phyloP scores from a whole-genome alignment of 2,888 invertebrate species.

The Xanthorhoe spadicearia region DNA sequence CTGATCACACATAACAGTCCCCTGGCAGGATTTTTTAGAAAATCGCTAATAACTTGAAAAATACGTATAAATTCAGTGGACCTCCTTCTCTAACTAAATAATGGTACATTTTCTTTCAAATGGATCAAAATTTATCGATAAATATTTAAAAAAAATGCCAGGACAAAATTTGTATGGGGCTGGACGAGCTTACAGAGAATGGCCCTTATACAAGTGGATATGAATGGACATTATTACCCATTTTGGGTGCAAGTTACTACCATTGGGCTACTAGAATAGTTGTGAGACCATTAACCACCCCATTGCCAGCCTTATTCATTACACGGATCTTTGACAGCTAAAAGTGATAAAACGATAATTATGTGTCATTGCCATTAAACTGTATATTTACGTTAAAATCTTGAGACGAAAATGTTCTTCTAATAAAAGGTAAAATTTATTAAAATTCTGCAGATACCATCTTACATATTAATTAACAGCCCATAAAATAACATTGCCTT shows the following conservation, averaged over 20 bases:
- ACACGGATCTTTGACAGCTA: background rate
- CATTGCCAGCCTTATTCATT: background rate
- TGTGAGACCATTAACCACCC: constrained; percentile 29
- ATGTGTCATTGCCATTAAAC: too few relatives aligned
- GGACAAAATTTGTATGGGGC: too few relatives aligned
- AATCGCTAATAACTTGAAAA: too few relatives aligned
- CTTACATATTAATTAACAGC: constrained; percentile 1
- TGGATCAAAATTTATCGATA: too few relatives aligned
- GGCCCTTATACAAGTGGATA: constrained; percentile 15
- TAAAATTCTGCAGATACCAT: background rate
- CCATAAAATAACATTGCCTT: constrained; percentile 8
- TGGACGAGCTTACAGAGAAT: too few relatives aligned
- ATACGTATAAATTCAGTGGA: too few relatives aligned
- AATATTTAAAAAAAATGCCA: too few relatives aligned
- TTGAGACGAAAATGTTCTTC: background rate
- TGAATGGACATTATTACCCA: constrained; percentile 48
- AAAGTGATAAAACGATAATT: background rate
- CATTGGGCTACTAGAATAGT: constrained; percentile 16
- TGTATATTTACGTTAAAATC: background rate
- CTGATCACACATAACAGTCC: too few relatives aligned
- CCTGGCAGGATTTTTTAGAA: too few relatives aligned
- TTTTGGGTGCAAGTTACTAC: constrained; percentile 38
- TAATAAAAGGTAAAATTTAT: background rate
- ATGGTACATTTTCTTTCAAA: too few relatives aligned
- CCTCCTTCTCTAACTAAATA: too few relatives aligned